Evolutionary conservation across 2,888 invertebrate genomes (phyloP), one percentile per base, ranked within the genome.

Genomic region (Alentia gelatinosa): DNA sequence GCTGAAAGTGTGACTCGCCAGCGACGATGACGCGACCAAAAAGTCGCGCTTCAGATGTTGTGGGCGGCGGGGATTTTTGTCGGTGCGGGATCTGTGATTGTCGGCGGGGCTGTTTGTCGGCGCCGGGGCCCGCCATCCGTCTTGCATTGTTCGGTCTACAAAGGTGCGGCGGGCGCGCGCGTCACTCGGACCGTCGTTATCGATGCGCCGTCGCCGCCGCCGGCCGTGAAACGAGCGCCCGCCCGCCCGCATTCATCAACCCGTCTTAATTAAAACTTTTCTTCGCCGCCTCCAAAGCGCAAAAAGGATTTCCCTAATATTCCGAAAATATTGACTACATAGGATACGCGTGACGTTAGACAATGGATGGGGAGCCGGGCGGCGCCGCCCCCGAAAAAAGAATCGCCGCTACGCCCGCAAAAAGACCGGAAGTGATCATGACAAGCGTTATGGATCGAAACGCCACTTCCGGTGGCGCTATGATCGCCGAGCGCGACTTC

Each of bases 181-280:
- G 37, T 39, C 79, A 37, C 23, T 79, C 37, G 23, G 15, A 39
- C 74, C 35, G 15, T 42, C 35, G 40, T 83, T 83, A 39, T 83
- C 3, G 83, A 83, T 83, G 83, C 83, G 39, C 26, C 39, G 26
- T 56, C 56, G 23, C 39, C 7, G 39, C 33, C 83, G 26, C 35
- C 47, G 19, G 7, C 47, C 86, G 86, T 86, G 47, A n/a, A 86
- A 86, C 86, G 35, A 86, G 50, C 47, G 30, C 19, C 30, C n/a
- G 47, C 86, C 47, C 42, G 23, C 30, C 33, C n/a, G 42, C 47
- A 86, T 86, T 86, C 86, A 86, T 86, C 86, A 86, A 86, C 42
- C 86, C 47, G 86, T 50, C 86, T 86, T 47, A 86, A 86, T 86
- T 86, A 86, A 86, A 86, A 86, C 23, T 86, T 37, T 86, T 86